phyloP scores from a whole-genome alignment of 2,797 vertebrate species.

The Eremophila alpestris region DNA sequence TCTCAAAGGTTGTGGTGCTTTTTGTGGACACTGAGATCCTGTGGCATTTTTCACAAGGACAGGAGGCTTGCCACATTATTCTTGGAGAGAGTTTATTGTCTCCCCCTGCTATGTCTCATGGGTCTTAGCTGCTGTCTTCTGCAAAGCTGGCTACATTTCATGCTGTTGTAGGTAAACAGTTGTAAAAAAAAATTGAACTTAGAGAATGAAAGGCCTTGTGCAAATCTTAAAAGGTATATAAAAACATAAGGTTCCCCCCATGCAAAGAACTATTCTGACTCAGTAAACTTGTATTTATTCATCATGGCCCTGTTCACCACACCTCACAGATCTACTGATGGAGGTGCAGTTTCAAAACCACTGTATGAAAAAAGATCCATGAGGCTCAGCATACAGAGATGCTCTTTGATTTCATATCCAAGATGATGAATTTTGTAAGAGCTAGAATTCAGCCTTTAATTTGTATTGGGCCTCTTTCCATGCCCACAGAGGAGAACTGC shows the following conservation, averaged over 20 bases:
- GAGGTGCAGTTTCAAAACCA: background rate
- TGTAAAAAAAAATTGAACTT: background rate
- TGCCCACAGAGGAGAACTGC: background rate
- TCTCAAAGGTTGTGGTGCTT: background rate
- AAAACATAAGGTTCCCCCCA: background rate
- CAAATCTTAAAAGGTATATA: background rate
- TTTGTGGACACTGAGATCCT: background rate
- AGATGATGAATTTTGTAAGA: constrained; percentile 13
- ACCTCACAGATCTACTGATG: background rate
- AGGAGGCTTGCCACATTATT: background rate
- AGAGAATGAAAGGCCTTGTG: background rate
- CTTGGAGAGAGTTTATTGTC: background rate
- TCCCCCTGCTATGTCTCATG: background rate
- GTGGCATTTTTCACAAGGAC: background rate
- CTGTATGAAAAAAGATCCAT: background rate
- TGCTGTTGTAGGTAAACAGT: background rate
- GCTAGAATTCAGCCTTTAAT: constrained; percentile 23
- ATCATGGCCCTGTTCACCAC: background rate
- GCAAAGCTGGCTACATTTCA: background rate
- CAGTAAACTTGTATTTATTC: background rate
- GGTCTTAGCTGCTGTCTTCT: background rate
- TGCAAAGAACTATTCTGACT: background rate
- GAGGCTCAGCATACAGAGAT: background rate
- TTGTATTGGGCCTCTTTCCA: background rate
- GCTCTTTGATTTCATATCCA: background rate